Percentiles rank a stretch among this genome's conserved stretches.
These are phyloP conservation scores for Vidua chalybeata DNA, from an alignment of 2,113 vertebrate species.

Conservation along the genomic window DNA sequence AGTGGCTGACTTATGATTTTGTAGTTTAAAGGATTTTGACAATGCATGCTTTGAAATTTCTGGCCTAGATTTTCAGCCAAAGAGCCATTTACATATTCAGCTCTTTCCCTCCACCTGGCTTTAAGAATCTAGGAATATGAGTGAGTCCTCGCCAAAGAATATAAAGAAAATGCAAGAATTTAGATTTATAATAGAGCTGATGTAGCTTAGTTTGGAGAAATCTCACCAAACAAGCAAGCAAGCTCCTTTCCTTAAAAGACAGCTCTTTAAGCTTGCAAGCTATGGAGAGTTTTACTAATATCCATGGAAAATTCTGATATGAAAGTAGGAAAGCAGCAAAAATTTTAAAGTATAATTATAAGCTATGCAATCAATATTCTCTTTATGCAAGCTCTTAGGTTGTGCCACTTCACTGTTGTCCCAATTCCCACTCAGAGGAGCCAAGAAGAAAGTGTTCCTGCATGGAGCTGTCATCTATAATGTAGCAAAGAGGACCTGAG, in stretches of 20 bases:
- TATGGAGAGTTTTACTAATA: slow-evolving; percentile 14
- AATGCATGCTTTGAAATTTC: slow-evolving; percentile 60
- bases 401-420: not conserved
- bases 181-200: slow-evolving; percentile 31
- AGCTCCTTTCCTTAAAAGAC: slow-evolving; percentile 39
- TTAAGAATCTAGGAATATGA: not conserved
- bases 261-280: slow-evolving; percentile 37
- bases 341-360: slow-evolving; percentile 35
- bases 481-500: not conserved
- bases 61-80: slow-evolving; percentile 17
- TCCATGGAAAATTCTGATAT: slow-evolving; percentile 27
- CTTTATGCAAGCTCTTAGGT: not conserved
- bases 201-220: slow-evolving; percentile 31
- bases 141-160: not conserved
- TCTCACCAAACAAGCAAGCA: slow-evolving; percentile 18
- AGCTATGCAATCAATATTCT: not conserved
- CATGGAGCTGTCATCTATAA: not conserved
- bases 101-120: slow-evolving; percentile 2
- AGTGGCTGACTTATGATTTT: slow-evolving; percentile 20
- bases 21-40: slow-evolving; percentile 32
- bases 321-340: slow-evolving; percentile 10
- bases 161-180: slow-evolving; percentile 30
- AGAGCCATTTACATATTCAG: slow-evolving; percentile 15
- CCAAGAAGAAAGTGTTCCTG: not conserved
- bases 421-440: not conserved